A percentile compares a stretch with the other conserved stretches of the same genome.
Evolutionary conservation across 2,888 invertebrate genomes (phyloP).

Genomic region (Amphiduros pacificus): DNA sequence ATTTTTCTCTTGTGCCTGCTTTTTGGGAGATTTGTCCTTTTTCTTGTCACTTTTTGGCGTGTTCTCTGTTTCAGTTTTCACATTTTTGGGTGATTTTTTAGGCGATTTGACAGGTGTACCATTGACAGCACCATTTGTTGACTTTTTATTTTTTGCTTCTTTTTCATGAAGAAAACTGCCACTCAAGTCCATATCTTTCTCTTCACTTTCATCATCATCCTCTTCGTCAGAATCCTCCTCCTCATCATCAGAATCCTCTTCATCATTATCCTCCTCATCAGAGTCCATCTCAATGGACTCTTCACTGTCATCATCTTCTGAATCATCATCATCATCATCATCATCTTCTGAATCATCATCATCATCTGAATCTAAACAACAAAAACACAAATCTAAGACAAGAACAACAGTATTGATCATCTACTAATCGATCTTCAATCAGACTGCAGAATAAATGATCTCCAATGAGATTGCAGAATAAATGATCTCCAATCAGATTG

Average conservation of each 20-base stretch:
- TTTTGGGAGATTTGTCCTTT: not conserved
- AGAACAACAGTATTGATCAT: no score
- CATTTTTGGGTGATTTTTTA: not conserved
- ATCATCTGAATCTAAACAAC: no score
- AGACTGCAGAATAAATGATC: no score
- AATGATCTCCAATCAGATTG: no score
- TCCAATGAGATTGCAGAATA: no score
- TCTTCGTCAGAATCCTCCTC: slow-evolving; percentile 12
- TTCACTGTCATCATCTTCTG: slow-evolving; percentile 59
- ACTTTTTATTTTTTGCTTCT: slow-evolving; percentile 18
- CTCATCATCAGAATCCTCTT: slow-evolving; percentile 30
- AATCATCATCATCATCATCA: slow-evolving; percentile 59
- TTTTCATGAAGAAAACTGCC: slow-evolving; percentile 16
- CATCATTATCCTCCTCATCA: slow-evolving; percentile 29
- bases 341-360: slow-evolving; percentile 34
- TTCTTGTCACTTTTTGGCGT: slow-evolving; percentile 23
- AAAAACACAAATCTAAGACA: slow-evolving; percentile 39
- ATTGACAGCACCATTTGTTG: slow-evolving; percentile 7
- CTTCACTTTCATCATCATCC: not conserved
- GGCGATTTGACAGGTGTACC: slow-evolving; percentile 4
- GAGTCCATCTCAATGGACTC: slow-evolving; percentile 34
- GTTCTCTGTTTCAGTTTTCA: slow-evolving; percentile 58
- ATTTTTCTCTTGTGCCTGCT: slow-evolving; percentile 14
- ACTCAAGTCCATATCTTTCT: slow-evolving; percentile 11
- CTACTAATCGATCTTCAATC: no score